Percentiles rank a stretch among this genome's conserved stretches.
phyloP scores from a whole-genome alignment of 53 echinoderm and acorn worm genomes.

The Astropecten irregularis region DNA sequence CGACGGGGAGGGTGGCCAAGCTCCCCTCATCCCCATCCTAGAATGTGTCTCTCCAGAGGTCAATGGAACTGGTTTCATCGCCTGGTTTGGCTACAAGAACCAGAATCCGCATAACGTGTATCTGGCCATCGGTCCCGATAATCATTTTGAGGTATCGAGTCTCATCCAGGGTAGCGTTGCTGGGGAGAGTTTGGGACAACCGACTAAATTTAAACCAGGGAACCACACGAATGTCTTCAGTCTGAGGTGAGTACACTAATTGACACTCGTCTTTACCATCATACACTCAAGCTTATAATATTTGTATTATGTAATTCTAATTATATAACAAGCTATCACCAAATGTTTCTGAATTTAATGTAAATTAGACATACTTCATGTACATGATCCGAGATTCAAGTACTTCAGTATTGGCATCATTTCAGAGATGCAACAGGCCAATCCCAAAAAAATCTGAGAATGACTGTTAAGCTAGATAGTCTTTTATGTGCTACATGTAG shows the following conservation, averaged over 20 bases:
- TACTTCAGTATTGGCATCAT: no score
- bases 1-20: constrained; percentile 74
- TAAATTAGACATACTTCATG: background rate
- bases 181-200: constrained; percentile 71
- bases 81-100: constrained; percentile 90
- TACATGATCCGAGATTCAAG: no score
- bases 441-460: no score
- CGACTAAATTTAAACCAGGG: constrained; percentile 83
- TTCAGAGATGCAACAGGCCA: no score
- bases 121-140: constrained; percentile 78
- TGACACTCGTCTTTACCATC: no score
- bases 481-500: no score
- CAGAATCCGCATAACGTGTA: constrained; percentile 85
- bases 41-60: constrained; percentile 69
- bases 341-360: background rate
- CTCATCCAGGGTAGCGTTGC: constrained; percentile 40
- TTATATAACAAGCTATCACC: background rate
- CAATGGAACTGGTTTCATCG: constrained; percentile 61
- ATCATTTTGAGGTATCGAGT: constrained; percentile 60
- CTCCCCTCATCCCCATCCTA: constrained; percentile 60
- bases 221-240: constrained; percentile 71
- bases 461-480: no score
- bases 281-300: no score
- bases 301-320: no score
- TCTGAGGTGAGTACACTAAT: constrained; percentile 55